Evolutionary conservation across 2,888 invertebrate species (phyloP).

Genomic region (Endomychus coccineus): DNA sequence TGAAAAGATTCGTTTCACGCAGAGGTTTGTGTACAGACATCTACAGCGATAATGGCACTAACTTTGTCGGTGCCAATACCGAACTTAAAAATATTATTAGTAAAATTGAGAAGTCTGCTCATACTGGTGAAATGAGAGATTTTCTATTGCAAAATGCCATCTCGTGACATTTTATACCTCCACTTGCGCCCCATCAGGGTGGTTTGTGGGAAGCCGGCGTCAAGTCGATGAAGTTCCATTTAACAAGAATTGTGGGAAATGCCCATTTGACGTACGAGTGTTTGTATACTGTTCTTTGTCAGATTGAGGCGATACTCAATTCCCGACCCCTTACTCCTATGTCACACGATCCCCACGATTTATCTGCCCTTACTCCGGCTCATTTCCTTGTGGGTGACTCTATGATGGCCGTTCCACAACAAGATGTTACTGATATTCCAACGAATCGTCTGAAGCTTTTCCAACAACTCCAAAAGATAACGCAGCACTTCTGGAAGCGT

Average conservation of each 20-base stretch:
- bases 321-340: slow-evolving; percentile 8
- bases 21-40: slow-evolving; percentile 15
- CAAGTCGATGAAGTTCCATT: slow-evolving; percentile 10
- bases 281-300: slow-evolving; percentile 4
- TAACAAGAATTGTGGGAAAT: slow-evolving; percentile 6
- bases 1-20: slow-evolving; percentile 15
- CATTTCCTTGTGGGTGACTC: too few species aligned
- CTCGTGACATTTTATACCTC: slow-evolving; percentile 13
- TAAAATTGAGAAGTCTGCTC: too few species aligned
- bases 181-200: slow-evolving; percentile 12
- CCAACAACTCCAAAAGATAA: too few species aligned
- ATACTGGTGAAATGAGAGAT: too few species aligned
- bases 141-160: neutral
- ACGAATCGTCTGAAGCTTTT: too few species aligned
- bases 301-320: slow-evolving; percentile 13
- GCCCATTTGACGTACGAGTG: slow-evolving; percentile 8
- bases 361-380: too few species aligned
- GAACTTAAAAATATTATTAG: slow-evolving; percentile 1
- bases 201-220: slow-evolving; percentile 14
- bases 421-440: too few species aligned
- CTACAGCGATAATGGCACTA: slow-evolving; percentile 18
- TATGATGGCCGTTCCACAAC: too few species aligned
- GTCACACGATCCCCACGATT: too few species aligned
- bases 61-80: slow-evolving; percentile 11
- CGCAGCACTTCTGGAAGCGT: too few species aligned